phyloP scores from a whole-genome alignment of 1,140 invertebrate genomes.

The Scaptomyza montana region DNA sequence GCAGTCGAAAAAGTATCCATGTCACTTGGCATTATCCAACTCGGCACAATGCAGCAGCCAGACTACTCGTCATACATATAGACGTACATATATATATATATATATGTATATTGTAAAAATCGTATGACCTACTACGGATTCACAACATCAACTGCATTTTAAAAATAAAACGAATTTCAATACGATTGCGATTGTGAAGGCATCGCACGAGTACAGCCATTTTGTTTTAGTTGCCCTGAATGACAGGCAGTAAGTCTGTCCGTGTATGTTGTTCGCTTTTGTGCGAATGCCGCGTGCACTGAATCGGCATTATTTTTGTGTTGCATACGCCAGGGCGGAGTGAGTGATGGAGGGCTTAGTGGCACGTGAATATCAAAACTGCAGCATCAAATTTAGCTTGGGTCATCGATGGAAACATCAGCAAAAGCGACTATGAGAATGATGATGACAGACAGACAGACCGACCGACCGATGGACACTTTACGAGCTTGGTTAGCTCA shows the following conservation, averaged over 20 bases:
- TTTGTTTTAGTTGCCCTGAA: conserved; percentile 62
- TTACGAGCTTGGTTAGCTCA: conserved; percentile 42
- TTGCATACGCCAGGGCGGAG: conserved; percentile 32
- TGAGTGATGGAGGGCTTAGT: neutral
- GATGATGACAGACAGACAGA: conserved; percentile 9
- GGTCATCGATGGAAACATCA: conserved; percentile 32
- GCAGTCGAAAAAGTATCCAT: conserved; percentile 45
- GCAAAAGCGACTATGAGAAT: conserved; percentile 14
- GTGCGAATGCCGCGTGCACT: conserved; percentile 45
- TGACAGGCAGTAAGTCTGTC: conserved; percentile 43
- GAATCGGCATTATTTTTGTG: conserved; percentile 61
- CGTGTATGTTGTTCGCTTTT: conserved; percentile 39
- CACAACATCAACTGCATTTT: conserved; percentile 59
- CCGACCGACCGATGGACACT: conserved; percentile 26
- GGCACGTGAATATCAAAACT: conserved; percentile 63
- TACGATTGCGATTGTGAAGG: conserved; percentile 33
- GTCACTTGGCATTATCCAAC: conserved; percentile 51
- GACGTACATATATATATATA: conserved; percentile 1
- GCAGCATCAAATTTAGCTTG: conserved; percentile 37
- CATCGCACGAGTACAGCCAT: conserved; percentile 39
- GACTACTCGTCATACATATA: conserved; percentile 13
- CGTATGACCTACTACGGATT: conserved; percentile 46
- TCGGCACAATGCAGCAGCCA: neutral
- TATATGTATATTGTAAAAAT: neutral
- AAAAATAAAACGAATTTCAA: conserved; percentile 48